phyloP scores from a whole-genome alignment of 2,113 vertebrate genomes.

The Phoxinus phoxinus region DNA sequence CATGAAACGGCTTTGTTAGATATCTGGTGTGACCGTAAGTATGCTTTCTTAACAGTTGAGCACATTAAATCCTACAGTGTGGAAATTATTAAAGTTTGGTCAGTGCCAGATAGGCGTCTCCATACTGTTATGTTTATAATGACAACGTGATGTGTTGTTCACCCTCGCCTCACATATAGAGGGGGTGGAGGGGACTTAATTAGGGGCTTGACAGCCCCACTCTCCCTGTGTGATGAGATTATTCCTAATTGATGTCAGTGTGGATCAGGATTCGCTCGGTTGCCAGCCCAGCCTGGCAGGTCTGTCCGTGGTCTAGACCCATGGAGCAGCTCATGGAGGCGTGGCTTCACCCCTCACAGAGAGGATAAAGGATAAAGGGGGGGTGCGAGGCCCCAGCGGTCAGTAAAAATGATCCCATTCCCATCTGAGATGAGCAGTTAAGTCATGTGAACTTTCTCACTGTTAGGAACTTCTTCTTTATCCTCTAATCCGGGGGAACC shows the following conservation, averaged over 20 bases:
- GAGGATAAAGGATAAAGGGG: slow-evolving; percentile 4
- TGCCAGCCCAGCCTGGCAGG: slow-evolving; percentile 77
- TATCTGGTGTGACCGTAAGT: background rate
- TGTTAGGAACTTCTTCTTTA: slow-evolving; percentile 20
- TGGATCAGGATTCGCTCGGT: slow-evolving; percentile 76
- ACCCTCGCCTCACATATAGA: slow-evolving; percentile 80
- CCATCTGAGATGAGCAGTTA: slow-evolving; percentile 20
- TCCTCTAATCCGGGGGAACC: slow-evolving; percentile 64
- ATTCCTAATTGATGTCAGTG: slow-evolving; percentile 83
- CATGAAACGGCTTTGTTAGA: background rate
- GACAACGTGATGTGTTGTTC: slow-evolving; percentile 82
- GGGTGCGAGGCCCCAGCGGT: slow-evolving; percentile 66
- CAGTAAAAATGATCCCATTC: slow-evolving; percentile 66
- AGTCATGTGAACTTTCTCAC: slow-evolving; percentile 29
- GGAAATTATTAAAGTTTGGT: slow-evolving; percentile 77
- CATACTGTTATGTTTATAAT: slow-evolving; percentile 90
- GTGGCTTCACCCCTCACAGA: slow-evolving; percentile 59
- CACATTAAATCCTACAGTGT: background rate
- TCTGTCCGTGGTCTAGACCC: slow-evolving; percentile 75
- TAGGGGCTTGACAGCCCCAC: slow-evolving; percentile 81
- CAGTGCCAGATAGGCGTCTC: slow-evolving; percentile 83
- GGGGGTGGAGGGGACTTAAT: slow-evolving; percentile 77
- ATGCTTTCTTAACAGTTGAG: background rate
- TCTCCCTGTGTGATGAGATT: slow-evolving; percentile 82
- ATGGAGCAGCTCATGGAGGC: slow-evolving; percentile 74